phyloP scores from a whole-genome alignment of 1,140 invertebrate species.

The Drosophila teissieri region DNA sequence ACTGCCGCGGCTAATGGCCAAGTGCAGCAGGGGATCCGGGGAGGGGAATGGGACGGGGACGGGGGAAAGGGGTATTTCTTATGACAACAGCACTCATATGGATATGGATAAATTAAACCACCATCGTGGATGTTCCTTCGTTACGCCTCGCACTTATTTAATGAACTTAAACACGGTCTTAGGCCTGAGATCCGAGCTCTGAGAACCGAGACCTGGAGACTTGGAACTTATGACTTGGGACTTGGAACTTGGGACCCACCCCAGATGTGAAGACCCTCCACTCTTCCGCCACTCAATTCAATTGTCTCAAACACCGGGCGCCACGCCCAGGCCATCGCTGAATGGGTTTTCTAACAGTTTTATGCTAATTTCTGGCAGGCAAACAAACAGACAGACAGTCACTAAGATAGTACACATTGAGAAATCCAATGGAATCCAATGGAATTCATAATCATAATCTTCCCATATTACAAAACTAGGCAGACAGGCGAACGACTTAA shows the following conservation, averaged over 20 bases:
- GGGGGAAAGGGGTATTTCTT: constrained; percentile 6
- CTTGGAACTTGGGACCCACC: background rate
- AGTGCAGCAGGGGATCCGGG: constrained; percentile 17
- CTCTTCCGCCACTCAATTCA: constrained; percentile 31
- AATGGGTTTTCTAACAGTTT: constrained; percentile 66
- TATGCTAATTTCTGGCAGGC: constrained; percentile 68
- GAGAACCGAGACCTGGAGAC: background rate
- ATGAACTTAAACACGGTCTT: constrained; percentile 41
- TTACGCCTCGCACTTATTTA: constrained; percentile 57
- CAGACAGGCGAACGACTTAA: constrained; percentile 17
- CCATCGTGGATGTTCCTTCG: constrained; percentile 24
- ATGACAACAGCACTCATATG: constrained; percentile 37
- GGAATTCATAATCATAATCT: constrained; percentile 3
- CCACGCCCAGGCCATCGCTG: constrained; percentile 33
- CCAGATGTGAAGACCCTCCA: constrained; percentile 13
- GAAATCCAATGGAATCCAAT: constrained; percentile 7
- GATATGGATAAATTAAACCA: constrained; percentile 32
- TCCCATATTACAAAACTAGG: constrained; percentile 13
- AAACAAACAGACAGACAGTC: constrained; percentile 44
- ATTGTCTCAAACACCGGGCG: constrained; percentile 40
- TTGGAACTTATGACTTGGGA: background rate
- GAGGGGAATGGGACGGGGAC: background rate
- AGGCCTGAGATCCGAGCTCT: background rate
- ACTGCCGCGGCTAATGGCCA: constrained; percentile 70
- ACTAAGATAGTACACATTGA: constrained; percentile 25